Conservation (phyloP, 2,888 invertebrate genomes). For the Mesorhabditis belari region DNA sequence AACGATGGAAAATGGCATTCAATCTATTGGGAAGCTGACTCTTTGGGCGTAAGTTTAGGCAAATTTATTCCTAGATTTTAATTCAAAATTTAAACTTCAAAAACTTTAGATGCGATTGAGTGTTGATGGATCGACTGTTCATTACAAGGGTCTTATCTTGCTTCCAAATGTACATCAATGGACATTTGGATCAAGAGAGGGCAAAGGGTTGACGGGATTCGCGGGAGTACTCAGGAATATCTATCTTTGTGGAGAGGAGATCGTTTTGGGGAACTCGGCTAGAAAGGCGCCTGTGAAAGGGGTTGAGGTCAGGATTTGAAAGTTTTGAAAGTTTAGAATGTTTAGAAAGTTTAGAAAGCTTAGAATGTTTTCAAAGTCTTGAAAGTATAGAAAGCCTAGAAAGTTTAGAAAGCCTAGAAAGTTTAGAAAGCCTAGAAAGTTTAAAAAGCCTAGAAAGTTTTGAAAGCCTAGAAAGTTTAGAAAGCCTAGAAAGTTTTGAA, state of each 20-base stretch:
- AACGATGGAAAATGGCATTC: slow-evolving; percentile 48
- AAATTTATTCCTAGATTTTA: not conserved
- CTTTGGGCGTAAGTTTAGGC: slow-evolving; percentile 3
- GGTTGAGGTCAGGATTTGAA: not conserved
- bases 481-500: too few relatives aligned
- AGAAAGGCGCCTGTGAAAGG: slow-evolving; percentile 29
- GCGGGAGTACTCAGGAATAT: slow-evolving; percentile 47
- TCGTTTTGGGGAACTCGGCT: slow-evolving; percentile 30
- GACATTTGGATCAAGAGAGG: slow-evolving; percentile 37
- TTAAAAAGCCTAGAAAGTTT: too few relatives aligned
- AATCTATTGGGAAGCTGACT: slow-evolving; percentile 27
- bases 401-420: too few relatives aligned
- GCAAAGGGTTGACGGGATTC: slow-evolving; percentile 39
- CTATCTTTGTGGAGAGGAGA: slow-evolving; percentile 42
- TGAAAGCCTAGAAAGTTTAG: too few relatives aligned
- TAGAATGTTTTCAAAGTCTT: too few relatives aligned
- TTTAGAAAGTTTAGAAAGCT: too few relatives aligned
- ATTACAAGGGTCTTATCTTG: slow-evolving; percentile 9
- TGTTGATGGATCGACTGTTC: slow-evolving; percentile 19
- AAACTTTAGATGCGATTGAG: slow-evolving; percentile 14
- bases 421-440: too few relatives aligned
- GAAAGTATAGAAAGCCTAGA: too few relatives aligned
- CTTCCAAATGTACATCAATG: slow-evolving; percentile 25
- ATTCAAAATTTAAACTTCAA: too few relatives aligned
- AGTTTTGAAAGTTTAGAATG: not conserved